Conservation (phyloP, 2,113 vertebrate species). For the Tragelaphus imberbis region DNA sequence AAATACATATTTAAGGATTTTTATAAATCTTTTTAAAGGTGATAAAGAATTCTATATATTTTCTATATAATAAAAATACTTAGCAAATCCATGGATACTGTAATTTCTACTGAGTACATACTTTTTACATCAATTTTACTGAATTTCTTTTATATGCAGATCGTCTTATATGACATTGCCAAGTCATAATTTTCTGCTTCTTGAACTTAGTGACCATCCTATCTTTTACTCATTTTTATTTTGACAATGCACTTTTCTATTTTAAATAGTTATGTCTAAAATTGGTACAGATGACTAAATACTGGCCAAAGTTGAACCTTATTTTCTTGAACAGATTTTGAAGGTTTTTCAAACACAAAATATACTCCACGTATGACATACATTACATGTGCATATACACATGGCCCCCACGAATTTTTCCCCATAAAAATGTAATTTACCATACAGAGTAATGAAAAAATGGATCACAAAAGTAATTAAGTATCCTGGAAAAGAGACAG, state of each 20-base stretch:
- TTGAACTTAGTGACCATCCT: background rate
- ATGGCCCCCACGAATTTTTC: background rate
- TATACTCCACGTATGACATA: background rate
- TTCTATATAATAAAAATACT: constrained; percentile 17
- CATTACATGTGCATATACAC: background rate
- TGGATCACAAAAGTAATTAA: background rate
- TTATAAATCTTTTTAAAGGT: background rate
- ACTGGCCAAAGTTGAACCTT: background rate
- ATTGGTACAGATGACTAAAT: background rate
- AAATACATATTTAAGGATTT: background rate
- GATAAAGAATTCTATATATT: background rate
- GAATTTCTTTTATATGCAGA: background rate
- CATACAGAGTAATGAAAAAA: background rate
- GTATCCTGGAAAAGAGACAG: background rate
- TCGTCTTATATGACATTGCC: background rate
- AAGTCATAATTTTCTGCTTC: constrained; percentile 24
- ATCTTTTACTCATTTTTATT: constrained; percentile 15
- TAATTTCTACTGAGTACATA: background rate
- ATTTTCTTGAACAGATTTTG: background rate
- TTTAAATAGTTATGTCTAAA: background rate
- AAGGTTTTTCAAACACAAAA: constrained; percentile 14
- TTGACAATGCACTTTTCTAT: background rate
- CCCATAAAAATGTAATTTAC: constrained; percentile 13
- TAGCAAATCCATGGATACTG: background rate
- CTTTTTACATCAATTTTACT: background rate